Evolutionary conservation across 2,113 vertebrate species (phyloP).

Genomic region (Pterophyllum scalare): DNA sequence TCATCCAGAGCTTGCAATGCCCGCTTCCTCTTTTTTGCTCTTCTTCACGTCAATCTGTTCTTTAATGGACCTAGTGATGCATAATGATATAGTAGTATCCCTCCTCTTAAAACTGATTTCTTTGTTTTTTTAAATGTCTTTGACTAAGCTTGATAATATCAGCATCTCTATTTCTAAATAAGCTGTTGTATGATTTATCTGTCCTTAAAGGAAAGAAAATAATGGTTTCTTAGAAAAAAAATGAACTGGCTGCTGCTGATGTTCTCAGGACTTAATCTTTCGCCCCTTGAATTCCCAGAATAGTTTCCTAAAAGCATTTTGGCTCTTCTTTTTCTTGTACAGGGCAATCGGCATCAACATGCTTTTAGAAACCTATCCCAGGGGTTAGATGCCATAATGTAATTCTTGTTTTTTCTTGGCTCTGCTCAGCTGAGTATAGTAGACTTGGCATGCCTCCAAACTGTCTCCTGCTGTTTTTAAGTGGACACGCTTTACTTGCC

Average conservation of each 20-base stretch:
- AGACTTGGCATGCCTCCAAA: constrained; percentile 10
- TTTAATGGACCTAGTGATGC: background rate
- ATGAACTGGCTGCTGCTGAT: constrained; percentile 49
- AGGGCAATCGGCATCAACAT: background rate
- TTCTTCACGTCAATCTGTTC: background rate
- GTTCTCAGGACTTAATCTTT: constrained; percentile 56
- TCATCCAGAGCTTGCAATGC: constrained; percentile 28
- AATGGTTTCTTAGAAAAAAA: background rate
- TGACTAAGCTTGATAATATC: constrained; percentile 50
- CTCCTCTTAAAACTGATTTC: background rate
- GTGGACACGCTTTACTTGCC: background rate
- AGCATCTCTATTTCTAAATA: constrained; percentile 43
- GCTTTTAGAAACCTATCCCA: constrained; percentile 35
- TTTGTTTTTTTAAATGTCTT: background rate
- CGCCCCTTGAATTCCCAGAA: constrained; percentile 4
- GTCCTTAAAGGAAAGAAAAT: background rate
- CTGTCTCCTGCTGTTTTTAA: constrained; percentile 10
- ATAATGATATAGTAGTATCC: background rate
- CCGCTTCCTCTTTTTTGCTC: constrained; percentile 21
- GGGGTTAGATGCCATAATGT: background rate
- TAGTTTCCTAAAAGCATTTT: constrained; percentile 35
- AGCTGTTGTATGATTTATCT: background rate
- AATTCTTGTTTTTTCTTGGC: constrained; percentile 6
- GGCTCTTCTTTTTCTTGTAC: background rate
- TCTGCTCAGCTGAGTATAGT: background rate